Base-by-base conservation (phyloP, 1,140 invertebrate genomes). In the Lysiphlebus fabarum region DNA sequence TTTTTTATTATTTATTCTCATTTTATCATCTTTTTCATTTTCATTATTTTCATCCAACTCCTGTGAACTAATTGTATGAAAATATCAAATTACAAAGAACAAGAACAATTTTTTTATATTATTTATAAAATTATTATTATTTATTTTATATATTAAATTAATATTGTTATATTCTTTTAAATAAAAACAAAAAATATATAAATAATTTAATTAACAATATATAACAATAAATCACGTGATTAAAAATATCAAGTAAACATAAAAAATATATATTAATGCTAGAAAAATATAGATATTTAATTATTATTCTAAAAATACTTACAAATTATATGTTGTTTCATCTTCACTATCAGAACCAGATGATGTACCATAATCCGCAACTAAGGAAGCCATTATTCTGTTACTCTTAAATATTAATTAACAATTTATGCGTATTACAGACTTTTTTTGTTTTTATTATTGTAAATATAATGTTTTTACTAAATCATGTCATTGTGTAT, bases 311-410 rank as follows among this genome's bases (percentile, higher is more conserved):
- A 41, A 33, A 59, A 43, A 34, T 42, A 60, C 75, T 70, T 73
- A 70, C 67, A 68, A 69, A 59, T 70, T 66, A 60, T 77, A 72
- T 34, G 64, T 66, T 58, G 74, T 64, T 26, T 75, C 73, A 38
- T 70, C 71, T 5, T 78, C 78, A 53, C 63, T 71, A 5, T 76
- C 73, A 8, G 78, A 79, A 53, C 74, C 72, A 6, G 77, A 78
- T 48, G 78, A 82, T 63, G 77, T 76, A n/a, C 80, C 81, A 66
- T 86, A 86, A 77, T 86, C 84, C 38, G 85, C 82, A 44, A 86
- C 85, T 53, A 86, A 75, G 64, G 84, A 85, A 77, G 84, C 82
- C 82, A 83, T 84, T 63, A 60, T 69, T 67, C n/a, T 5, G 1
- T 2, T 7, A 7, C 38, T 40, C 65, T 69, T 67, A 69, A 37